Percentiles rank a stretch among this genome's conserved stretches.
These are phyloP conservation scores for Ageneiosus marmoratus DNA, from an alignment of 2,113 vertebrate species.

Conservation along the genomic window DNA sequence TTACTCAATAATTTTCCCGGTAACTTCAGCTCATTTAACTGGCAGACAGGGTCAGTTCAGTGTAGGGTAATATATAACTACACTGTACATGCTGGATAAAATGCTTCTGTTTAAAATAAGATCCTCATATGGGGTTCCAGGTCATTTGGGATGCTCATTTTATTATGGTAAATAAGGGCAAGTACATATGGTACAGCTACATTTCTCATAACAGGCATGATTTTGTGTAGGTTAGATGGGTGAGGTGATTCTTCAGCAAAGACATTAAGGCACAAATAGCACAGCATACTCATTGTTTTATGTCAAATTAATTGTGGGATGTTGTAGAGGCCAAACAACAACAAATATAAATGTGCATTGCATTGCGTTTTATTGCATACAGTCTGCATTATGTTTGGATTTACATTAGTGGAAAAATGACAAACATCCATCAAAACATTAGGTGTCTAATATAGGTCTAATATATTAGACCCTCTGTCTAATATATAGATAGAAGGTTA, in stretches of 20 bases:
- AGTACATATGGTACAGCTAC: background rate
- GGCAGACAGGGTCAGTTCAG: slow-evolving; percentile 13
- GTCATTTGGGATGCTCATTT: slow-evolving; percentile 1
- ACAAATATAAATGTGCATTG: background rate
- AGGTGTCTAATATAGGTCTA: background rate
- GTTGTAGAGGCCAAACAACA: background rate
- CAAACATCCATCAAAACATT: background rate
- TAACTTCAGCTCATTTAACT: slow-evolving; percentile 31
- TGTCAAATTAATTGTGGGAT: background rate
- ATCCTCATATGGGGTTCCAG: slow-evolving; percentile 22
- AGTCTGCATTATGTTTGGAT: background rate
- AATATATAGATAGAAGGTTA: slow-evolving; percentile 10
- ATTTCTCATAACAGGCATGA: background rate
- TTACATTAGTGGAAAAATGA: background rate
- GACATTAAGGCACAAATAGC: background rate
- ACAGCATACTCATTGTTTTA: background rate
- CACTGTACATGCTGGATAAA: slow-evolving; percentile 1
- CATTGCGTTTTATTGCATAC: background rate
- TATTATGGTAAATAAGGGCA: slow-evolving; percentile 31
- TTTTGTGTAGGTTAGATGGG: slow-evolving; percentile 4
- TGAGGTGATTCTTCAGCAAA: slow-evolving; percentile 14
- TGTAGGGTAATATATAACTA: slow-evolving; percentile 24
- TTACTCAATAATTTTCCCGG: slow-evolving; percentile 18
- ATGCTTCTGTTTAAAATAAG: slow-evolving; percentile 18
- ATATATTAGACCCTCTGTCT: no score